Evolutionary conservation across 2,113 vertebrate species (phyloP), one percentile per base, ranked within the genome.

Genomic region (Otis tarda): DNA sequence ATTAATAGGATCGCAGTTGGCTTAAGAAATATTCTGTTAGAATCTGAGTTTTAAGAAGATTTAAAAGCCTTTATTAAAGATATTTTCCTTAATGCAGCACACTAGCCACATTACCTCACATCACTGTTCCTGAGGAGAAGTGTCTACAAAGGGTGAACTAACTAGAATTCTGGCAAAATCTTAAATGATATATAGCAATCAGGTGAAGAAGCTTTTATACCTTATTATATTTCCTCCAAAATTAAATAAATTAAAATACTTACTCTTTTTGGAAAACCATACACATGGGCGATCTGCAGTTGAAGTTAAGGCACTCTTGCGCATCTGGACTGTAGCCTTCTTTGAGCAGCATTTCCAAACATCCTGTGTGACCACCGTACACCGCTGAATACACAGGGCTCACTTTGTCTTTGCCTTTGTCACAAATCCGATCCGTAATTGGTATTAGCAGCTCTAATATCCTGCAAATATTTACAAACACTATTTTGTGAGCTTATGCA

Each of bases 301-400:
- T 91, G 2, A 98, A 98, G 47, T 95, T 63, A 6, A 94, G 87
- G 96, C 98, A 99, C 85, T 97, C 98, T 77, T 99, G 99, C 47
- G 99, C 99, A 33, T 99, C 98, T 0, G 99, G 98, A 86, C 98
- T 98, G 80, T 98, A 99, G 41, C 99, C 99, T 39, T 97, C 97
- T 16, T 74, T 85, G 27, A 99, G 95, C 12, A 99, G 96, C 60
- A 98, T 53, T 60, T 98, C 97, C 17, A 99, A 53, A 79, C 98
- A 98, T 7, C 88, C 78, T 50, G 93, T 53, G 18, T 97, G 96
- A 12, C 97, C 95, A 12, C 98, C 98, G 28, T 97, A 97, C 12
- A 99, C 94, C 2, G 99, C 99, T 2, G 98, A 97, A 64, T 99
- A 99, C n/a, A 99, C 92, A 0, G 99, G 99, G 96, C 99, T 99